These are phyloP conservation scores for Drosophila teissieri DNA, from an alignment of 1,140 invertebrate species.

Conservation along the genomic window DNA sequence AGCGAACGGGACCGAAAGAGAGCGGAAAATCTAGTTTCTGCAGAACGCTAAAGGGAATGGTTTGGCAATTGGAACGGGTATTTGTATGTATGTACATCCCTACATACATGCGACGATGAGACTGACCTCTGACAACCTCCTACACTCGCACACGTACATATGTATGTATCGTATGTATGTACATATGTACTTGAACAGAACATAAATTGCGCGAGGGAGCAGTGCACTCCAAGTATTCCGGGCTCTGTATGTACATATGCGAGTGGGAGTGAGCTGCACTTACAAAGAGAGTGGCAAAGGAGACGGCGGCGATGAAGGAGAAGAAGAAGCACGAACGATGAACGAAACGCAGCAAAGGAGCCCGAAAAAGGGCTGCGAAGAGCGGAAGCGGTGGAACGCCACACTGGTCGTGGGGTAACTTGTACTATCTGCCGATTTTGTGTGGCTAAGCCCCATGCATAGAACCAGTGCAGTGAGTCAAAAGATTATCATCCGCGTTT, in stretches of 20 bases:
- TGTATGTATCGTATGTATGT: constrained; percentile 6
- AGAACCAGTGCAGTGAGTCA: constrained; percentile 34
- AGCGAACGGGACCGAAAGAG: constrained; percentile 31
- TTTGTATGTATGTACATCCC: constrained; percentile 32
- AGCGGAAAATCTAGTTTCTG: constrained; percentile 75
- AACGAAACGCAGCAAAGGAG: constrained; percentile 6
- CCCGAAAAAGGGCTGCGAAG: constrained; percentile 33
- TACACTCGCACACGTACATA: constrained; percentile 54
- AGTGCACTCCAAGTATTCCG: constrained; percentile 69
- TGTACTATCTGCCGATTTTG: constrained; percentile 5
- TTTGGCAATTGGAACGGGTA: constrained; percentile 66
- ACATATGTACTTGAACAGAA: constrained; percentile 49
- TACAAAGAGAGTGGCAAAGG: constrained; percentile 10
- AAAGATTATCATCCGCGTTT: constrained; percentile 40
- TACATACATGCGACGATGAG: constrained; percentile 58
- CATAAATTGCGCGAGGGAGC: constrained; percentile 73
- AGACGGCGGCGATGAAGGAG: neutral
- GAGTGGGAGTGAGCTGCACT: constrained; percentile 38
- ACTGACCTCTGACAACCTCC: constrained; percentile 83
- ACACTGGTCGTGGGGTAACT: constrained; percentile 32
- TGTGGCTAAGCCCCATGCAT: constrained; percentile 28
- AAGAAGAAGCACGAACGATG: constrained; percentile 4
- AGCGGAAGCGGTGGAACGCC: constrained; percentile 14
- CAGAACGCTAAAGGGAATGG: constrained; percentile 64
- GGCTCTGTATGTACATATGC: constrained; percentile 29